These are phyloP conservation scores for Echinops telfairi DNA, from an alignment of 2,113 vertebrate genomes.

Conservation along the genomic window DNA sequence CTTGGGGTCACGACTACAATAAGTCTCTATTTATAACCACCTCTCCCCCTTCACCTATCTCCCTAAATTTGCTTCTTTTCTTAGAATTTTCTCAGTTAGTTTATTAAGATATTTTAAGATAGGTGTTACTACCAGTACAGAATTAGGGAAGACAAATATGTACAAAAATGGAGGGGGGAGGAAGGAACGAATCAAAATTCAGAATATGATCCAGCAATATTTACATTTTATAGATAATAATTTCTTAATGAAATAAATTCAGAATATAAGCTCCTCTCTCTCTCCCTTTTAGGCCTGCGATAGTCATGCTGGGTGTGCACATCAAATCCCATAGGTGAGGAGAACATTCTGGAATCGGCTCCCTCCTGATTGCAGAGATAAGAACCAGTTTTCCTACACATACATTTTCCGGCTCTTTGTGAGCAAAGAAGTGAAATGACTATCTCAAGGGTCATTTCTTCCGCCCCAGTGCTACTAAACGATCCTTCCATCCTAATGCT, in stretches of 20 bases:
- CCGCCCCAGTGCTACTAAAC: slow-evolving; percentile 7
- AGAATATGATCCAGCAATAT: neutral
- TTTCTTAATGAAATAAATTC: slow-evolving; percentile 51
- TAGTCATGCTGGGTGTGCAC: neutral
- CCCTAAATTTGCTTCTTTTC: slow-evolving; percentile 42
- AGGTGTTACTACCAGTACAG: neutral
- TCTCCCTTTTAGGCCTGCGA: slow-evolving; percentile 17
- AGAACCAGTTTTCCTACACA: neutral
- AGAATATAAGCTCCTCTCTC: neutral
- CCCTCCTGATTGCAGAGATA: slow-evolving; percentile 40
- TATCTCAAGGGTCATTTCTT: slow-evolving; percentile 28
- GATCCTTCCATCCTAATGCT: neutral
- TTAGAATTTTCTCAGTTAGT: slow-evolving; percentile 45
- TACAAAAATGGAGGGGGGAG: slow-evolving; percentile 4
- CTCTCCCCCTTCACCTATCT: neutral
- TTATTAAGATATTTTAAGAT: slow-evolving; percentile 32
- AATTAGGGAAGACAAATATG: slow-evolving; percentile 43
- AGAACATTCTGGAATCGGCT: neutral
- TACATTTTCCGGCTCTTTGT: neutral
- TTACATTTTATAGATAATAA: slow-evolving; percentile 30
- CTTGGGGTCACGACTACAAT: neutral
- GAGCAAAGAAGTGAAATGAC: neutral
- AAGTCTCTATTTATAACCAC: neutral
- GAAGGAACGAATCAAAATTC: neutral
- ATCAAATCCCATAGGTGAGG: neutral